Base-by-base conservation (phyloP, 1,140 invertebrate genomes). In the Odontomachus brunneus region DNA sequence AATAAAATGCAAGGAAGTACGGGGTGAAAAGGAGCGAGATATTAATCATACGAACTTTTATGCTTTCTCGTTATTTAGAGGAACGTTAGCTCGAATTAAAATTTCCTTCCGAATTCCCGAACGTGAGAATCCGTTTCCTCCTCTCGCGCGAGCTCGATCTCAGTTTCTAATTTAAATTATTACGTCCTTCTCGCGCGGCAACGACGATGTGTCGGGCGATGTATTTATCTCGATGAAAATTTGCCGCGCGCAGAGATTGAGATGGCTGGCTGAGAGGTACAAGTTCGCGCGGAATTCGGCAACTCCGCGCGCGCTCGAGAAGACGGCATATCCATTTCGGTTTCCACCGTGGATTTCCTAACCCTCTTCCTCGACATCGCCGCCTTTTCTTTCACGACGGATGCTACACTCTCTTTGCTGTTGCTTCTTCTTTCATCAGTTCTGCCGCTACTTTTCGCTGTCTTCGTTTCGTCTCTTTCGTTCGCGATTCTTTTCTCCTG, bases 211-310 rank as follows among this genome's bases (percentile, higher is more conserved):
- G 26, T 49, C 17, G 1, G 22, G 9, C 15, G 7, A 71, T 71
- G 24, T 48, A 80, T 69, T 59, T 80, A 69, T 78, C 33, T 57
- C 57, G 33, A 80, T 80, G 69, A 80, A 80, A 71, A 80, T 71
- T 80, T 57, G 29, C 69, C 69, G 51, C 51, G n/a, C 26, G 57
- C n/a, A n/a, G n/a, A n/a, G 51, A 80, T 80, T 71, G 51, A 80
- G 53, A 80, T 22, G 65, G 26, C 38, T 24, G 24, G 11, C n/a
- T n/a, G n/a, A n/a, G n/a, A 67, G 33, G 19, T 33, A 24, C 29
- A 69, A 78, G 49, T 69, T 78, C 11, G 65, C 51, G 38, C 14
- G 65, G 75, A 69, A 71, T 71, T 69, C 51, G 53, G 33, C 22
- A 80, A 76, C 49, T 66, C 65, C 66, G 48, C 26, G 19, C 33